phyloP scores from a whole-genome alignment of 2,797 vertebrate genomes.

The Malurus splendens region DNA sequence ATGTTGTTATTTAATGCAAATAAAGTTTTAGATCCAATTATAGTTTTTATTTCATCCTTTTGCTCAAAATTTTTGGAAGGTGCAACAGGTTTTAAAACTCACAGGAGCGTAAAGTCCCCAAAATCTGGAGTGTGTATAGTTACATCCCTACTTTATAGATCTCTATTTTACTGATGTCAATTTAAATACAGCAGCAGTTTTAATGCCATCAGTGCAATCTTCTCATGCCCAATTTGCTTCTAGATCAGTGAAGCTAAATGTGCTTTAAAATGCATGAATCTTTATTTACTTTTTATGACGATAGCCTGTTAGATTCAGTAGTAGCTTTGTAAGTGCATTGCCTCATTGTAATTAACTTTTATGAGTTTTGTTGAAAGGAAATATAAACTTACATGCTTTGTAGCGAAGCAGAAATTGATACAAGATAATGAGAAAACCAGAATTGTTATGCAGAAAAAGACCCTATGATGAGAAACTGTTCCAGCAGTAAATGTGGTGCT shows the following conservation, averaged over 20 bases:
- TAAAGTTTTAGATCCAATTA: background rate
- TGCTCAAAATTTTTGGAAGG: background rate
- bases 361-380: background rate
- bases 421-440: background rate
- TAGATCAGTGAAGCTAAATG: conserved; percentile 16
- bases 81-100: background rate
- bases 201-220: background rate
- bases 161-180: background rate
- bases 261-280: conserved; percentile 20
- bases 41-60: background rate
- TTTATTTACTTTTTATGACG: conserved; percentile 11
- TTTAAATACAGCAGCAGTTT: conserved; percentile 9
- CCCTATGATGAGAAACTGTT: background rate
- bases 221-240: conserved; percentile 23
- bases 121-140: background rate
- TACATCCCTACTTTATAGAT: background rate
- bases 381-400: background rate
- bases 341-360: background rate
- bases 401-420: background rate
- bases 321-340: background rate
- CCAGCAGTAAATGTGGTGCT: background rate
- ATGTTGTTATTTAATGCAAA: background rate
- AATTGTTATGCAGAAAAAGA: background rate
- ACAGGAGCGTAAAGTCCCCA: background rate
- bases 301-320: background rate